Evolutionary conservation across 1,140 invertebrate genomes (phyloP), one percentile per base, ranked within the genome.

Genomic region (Macrotrachela quadricornifera): DNA sequence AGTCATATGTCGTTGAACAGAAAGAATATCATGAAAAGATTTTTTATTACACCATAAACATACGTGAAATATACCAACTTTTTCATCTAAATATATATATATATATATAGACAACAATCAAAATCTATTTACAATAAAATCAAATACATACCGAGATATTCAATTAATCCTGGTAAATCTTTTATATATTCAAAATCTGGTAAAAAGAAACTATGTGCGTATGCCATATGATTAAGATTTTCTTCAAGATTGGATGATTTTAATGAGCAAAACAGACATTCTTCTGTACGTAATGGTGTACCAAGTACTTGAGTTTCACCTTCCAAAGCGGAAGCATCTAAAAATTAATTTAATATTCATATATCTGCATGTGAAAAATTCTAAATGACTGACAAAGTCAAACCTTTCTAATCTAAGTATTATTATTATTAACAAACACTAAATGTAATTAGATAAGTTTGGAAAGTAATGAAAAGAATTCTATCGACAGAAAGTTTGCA

Each of bases 21-120:
- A 64, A 38, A 66, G 60, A 11, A 65, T 57, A 18, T 70, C 59
- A n/a, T 62, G 61, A 59, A 75, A 76, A 6, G 59, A 46, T 54
- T 66, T 77, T 58, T 87, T 81, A 67, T 86, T 86, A 64, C 91
- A 97, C 83, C 85, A 94, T 16, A 96, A 67, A 65, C 92, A 97
- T 71, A 88, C 80, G 59, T 77, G 82, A 15, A 81, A 84, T 66
- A 75, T 71, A 46, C 79, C 81, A 57, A 78, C 66, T 62, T 78
- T 74, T 51, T 68, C 64, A 50, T 68, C 71, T 72, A 56, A n/a
- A 63, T 57, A 44, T 43, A 43, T 12, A 17, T 8, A 50, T 17
- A 59, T 12, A 59, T 1, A 30, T 16, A 63, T 43, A 43, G 1
- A 17, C 10, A 50, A 44, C 30, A n/a, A n/a, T n/a, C n/a, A n/a